Conservation (phyloP, 2,113 vertebrate species). For the Phylloscopus whistleri region DNA sequence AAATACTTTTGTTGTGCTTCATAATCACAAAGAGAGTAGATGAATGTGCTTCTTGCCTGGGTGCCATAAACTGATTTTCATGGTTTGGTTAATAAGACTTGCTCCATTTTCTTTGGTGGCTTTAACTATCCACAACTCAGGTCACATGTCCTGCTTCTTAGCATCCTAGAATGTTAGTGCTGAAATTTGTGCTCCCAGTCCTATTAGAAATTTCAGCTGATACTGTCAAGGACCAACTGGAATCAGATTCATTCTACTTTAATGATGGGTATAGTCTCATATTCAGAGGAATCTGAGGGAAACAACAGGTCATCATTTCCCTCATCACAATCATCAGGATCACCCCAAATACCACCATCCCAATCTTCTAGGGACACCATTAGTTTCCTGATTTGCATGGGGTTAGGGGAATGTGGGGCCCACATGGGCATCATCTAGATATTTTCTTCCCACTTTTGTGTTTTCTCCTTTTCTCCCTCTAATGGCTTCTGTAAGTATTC, state of each 20-base stretch:
- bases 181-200: not conserved
- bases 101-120: not conserved
- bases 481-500: not conserved
- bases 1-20: not conserved
- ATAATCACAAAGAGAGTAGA: not conserved
- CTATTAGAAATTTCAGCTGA: not conserved
- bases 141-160: not conserved
- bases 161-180: not conserved
- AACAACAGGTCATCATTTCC: not conserved
- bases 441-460: not conserved
- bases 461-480: not conserved
- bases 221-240: not conserved
- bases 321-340: not conserved
- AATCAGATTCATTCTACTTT: not conserved
- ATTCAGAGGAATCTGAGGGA: not conserved
- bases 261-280: not conserved
- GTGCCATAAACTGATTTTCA: not conserved
- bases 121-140: not conserved
- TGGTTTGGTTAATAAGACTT: not conserved
- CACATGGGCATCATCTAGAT: not conserved
- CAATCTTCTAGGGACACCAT: not conserved
- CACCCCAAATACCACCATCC: not conserved
- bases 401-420: not conserved
- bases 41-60: not conserved
- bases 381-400: not conserved